These are phyloP conservation scores for Perizoma flavofasciatum DNA, from an alignment of 2,888 invertebrate species.

Conservation along the genomic window DNA sequence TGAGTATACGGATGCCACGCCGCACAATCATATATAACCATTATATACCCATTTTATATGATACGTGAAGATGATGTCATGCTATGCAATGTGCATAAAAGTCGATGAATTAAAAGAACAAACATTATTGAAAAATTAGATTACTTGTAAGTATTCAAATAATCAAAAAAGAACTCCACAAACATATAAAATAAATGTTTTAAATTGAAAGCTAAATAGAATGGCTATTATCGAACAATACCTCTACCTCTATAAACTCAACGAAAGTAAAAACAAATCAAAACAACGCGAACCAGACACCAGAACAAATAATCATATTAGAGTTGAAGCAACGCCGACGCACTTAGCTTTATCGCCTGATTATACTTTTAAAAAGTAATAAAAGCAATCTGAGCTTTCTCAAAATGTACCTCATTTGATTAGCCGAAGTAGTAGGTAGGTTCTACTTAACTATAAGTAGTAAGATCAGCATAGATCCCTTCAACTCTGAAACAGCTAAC, in stretches of 20 bases:
- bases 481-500: constrained; percentile 4
- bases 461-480: constrained; percentile 14
- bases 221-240: constrained; percentile 10
- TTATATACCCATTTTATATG: too few relatives aligned
- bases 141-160: too few relatives aligned
- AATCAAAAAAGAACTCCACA: too few relatives aligned
- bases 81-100: too few relatives aligned
- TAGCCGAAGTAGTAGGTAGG: constrained; percentile 8
- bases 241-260: too few relatives aligned
- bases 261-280: constrained; percentile 14
- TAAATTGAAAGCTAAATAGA: constrained; percentile 8
- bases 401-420: constrained; percentile 22
- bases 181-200: constrained; percentile 1
- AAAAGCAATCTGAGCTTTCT: constrained; percentile 6
- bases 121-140: too few relatives aligned
- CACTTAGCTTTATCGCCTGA: not conserved
- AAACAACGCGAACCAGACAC: constrained; percentile 18
- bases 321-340: not conserved
- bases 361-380: constrained; percentile 2
- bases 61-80: too few relatives aligned
- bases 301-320: constrained; percentile 1
- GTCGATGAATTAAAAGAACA: too few relatives aligned
- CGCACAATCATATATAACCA: too few relatives aligned
- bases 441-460: too few relatives aligned
- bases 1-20: too few relatives aligned